These are phyloP conservation scores for Drosophila rellima DNA, from an alignment of 2,888 invertebrate genomes.

Conservation along the genomic window DNA sequence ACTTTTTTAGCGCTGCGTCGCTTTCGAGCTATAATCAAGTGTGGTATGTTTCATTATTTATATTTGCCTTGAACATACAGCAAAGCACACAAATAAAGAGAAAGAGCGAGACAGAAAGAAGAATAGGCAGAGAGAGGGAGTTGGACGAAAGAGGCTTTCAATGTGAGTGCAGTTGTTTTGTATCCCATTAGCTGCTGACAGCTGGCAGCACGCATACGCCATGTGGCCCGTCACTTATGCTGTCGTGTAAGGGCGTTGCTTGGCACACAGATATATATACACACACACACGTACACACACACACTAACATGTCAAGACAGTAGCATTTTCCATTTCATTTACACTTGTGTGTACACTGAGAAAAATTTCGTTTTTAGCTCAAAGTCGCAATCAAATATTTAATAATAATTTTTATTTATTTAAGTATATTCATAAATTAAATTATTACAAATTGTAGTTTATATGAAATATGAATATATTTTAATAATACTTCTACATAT, in stretches of 20 bases:
- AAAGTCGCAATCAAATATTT: too few species aligned
- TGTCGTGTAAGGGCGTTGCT: slow-evolving; percentile 73
- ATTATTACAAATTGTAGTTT: too few species aligned
- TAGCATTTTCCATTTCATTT: slow-evolving; percentile 36
- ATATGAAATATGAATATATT: too few species aligned
- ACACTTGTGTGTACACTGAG: slow-evolving; percentile 17
- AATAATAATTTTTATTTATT: too few species aligned
- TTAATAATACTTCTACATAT: too few species aligned
- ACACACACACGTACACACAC: slow-evolving; percentile 1
- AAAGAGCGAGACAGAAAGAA: background rate
- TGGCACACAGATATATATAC: slow-evolving; percentile 8
- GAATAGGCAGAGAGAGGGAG: background rate
- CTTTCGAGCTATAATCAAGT: slow-evolving; percentile 67
- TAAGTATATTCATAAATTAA: too few species aligned
- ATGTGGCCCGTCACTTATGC: slow-evolving; percentile 75
- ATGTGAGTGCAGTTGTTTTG: slow-evolving; percentile 53
- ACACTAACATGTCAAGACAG: slow-evolving; percentile 16
- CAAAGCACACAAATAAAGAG: slow-evolving; percentile 8
- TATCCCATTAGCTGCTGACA: slow-evolving; percentile 57
- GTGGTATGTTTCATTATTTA: slow-evolving; percentile 76
- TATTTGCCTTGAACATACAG: slow-evolving; percentile 46
- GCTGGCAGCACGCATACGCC: slow-evolving; percentile 71
- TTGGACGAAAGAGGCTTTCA: slow-evolving; percentile 18
- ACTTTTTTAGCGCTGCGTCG: slow-evolving; percentile 61
- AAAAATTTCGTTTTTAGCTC: background rate